Conservation (phyloP, 2,888 invertebrate genomes). For the Protodeltote pygarga region DNA sequence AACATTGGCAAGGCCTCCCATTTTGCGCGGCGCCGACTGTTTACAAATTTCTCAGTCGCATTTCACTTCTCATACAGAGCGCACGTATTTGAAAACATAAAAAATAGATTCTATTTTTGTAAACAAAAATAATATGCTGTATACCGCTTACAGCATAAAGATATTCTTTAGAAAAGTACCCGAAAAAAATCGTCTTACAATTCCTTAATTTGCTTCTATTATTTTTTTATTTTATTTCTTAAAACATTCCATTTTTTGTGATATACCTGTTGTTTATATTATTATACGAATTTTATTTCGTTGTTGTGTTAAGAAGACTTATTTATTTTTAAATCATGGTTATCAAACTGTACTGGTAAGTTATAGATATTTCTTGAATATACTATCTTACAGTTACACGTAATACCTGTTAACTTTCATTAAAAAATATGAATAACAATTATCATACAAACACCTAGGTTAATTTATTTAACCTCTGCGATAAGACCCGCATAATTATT, state of each 20-base stretch:
- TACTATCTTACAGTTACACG: not conserved
- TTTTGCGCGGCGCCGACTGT: conserved; percentile 59
- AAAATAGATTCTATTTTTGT: conserved; percentile 42
- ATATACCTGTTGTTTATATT: conserved; percentile 58
- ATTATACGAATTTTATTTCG: conserved; percentile 49
- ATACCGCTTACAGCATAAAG: conserved; percentile 69
- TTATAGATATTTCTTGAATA: not conserved
- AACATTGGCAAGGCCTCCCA: conserved; percentile 65
- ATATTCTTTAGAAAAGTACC: conserved; percentile 69
- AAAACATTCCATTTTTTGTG: conserved; percentile 72
- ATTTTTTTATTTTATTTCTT: conserved; percentile 40
- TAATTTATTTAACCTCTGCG: no score
- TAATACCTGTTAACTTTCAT: no score
- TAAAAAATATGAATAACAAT: no score
- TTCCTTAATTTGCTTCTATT: conserved; percentile 33
- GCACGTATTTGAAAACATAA: conserved; percentile 48
- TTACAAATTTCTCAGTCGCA: conserved; percentile 61
- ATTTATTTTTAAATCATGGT: conserved; percentile 66
- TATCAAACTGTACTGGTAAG: conserved; percentile 71
- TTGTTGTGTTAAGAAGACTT: conserved; percentile 44
- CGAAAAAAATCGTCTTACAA: conserved; percentile 55
- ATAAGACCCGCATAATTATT: no score
- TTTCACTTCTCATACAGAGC: conserved; percentile 43
- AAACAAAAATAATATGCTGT: conserved; percentile 73
- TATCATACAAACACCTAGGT: no score